Evolutionary conservation across 2,888 invertebrate species (phyloP).

Genomic region (Panorpa germanica): DNA sequence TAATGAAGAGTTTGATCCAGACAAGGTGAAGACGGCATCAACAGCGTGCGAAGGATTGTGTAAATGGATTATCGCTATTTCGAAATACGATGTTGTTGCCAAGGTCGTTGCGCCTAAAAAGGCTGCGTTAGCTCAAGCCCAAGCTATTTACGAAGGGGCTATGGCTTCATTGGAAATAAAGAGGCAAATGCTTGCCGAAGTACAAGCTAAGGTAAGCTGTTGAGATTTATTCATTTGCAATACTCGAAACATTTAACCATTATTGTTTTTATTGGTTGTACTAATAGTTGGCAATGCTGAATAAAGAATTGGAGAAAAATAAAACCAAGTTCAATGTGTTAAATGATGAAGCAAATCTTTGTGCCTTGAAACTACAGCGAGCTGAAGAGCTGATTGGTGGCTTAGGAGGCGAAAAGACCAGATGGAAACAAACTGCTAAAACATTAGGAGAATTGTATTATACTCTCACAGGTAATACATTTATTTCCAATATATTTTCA

Average conservation of each 20-base stretch:
- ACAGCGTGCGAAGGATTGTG: slow-evolving; percentile 82
- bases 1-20: slow-evolving; percentile 81
- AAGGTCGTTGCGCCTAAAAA: slow-evolving; percentile 88
- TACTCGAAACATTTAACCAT: too few relatives aligned
- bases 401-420: slow-evolving; percentile 73
- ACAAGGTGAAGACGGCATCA: slow-evolving; percentile 72
- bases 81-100: slow-evolving; percentile 86
- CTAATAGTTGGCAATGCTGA: too few relatives aligned
- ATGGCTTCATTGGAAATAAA: slow-evolving; percentile 42
- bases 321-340: slow-evolving; percentile 25
- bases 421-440: slow-evolving; percentile 71
- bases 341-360: slow-evolving; percentile 72
- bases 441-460: slow-evolving; percentile 45
- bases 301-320: too few relatives aligned
- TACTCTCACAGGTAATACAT: slow-evolving; percentile 50
- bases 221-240: too few relatives aligned
- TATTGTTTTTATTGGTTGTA: too few relatives aligned
- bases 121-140: slow-evolving; percentile 67
- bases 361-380: slow-evolving; percentile 70
- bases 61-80: slow-evolving; percentile 89
- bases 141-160: slow-evolving; percentile 53
- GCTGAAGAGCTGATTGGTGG: slow-evolving; percentile 87
- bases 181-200: slow-evolving; percentile 31
- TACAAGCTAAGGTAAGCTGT: slow-evolving; percentile 26
- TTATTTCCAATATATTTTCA: too few relatives aligned